Conservation (phyloP, 2,888 invertebrate species). For the Chrysodeixis includens region DNA sequence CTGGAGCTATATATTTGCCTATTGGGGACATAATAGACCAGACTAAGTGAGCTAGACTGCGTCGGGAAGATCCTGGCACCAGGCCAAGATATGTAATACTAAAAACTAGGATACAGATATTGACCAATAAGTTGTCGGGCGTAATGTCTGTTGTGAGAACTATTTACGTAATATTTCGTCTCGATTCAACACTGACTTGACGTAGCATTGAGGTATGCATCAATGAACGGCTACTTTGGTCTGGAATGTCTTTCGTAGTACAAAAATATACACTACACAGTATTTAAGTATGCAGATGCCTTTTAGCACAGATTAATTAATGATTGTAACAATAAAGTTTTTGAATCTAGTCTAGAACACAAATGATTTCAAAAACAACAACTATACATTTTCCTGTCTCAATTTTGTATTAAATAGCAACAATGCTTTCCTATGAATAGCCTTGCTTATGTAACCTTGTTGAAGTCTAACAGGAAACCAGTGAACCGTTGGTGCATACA, state of each 20-base stretch:
- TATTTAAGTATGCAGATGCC: neutral
- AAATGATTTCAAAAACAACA: neutral
- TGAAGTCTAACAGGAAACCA: constrained; percentile 40
- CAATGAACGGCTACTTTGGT: neutral
- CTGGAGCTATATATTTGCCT: constrained; percentile 22
- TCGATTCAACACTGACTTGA: neutral
- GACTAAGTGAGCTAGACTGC: constrained; percentile 39
- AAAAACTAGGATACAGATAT: constrained; percentile 38
- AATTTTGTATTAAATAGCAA: constrained; percentile 13
- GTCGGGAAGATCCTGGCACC: constrained; percentile 39
- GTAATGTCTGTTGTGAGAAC: constrained; percentile 14
- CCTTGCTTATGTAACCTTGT: constrained; percentile 44
- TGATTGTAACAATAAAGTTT: neutral
- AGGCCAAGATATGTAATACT: constrained; percentile 47
- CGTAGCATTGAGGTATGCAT: neutral
- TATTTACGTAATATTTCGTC: constrained; percentile 11
- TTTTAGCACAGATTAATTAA: neutral
- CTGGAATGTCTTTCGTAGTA: neutral
- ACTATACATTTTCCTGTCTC: neutral
- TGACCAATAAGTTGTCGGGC: constrained; percentile 25
- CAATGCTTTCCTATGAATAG: constrained; percentile 36
- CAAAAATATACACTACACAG: neutral
- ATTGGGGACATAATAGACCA: constrained; percentile 39
- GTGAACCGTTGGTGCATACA: constrained; percentile 39
- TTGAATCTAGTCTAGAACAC: neutral